Evolutionary conservation across 1,140 invertebrate genomes (phyloP), one percentile per base, ranked within the genome.

Genomic region (Hermetia illucens): DNA sequence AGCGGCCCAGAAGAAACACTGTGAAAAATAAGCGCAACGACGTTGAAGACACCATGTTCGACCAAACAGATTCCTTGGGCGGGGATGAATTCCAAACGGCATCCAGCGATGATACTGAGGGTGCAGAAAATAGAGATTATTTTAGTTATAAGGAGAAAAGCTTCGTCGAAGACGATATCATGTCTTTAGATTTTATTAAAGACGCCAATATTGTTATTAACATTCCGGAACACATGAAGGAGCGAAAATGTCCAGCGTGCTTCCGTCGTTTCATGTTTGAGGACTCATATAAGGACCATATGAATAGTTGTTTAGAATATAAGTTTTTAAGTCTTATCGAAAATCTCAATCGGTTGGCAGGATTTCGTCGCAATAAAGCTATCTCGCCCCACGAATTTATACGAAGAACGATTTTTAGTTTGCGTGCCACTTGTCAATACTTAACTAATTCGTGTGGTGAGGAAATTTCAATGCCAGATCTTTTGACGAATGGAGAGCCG

Each of bases 111-210:
- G 53, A 58, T 5, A 51, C 54, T 25, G 50, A 42, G 9, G 16
- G 10, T 5, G 18, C 31, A 2, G 36, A 53, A 17, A 44, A 41
- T 19, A 54, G 54, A 34, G 54, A 54, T 20, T 49, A 40, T 22
- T 55, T 55, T 24, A 55, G 53, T 15, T 58, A 58, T 36, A 54
- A 38, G 16, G 55, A 58, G 29, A 58, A 51, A 1, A 58, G 55
- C 36, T 58, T 58, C 24, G 52, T 58, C 35, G 55, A 58, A n/a
- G 55, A 58, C 31, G 55, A 58, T 47, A 51, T 54, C 15, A 58
- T 58, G 48, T 48, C 55, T 31, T 46, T 54, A 37, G 53, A 49
- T 0, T 47, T 54, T 34, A n/a, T 58, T 3, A 34, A 38, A 6
- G 39, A 44, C 22, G 34, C 40, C 35, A 35, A 35, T 22, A 52